Base-by-base conservation (phyloP, 2,113 vertebrate species). In the Panurus biarmicus region DNA sequence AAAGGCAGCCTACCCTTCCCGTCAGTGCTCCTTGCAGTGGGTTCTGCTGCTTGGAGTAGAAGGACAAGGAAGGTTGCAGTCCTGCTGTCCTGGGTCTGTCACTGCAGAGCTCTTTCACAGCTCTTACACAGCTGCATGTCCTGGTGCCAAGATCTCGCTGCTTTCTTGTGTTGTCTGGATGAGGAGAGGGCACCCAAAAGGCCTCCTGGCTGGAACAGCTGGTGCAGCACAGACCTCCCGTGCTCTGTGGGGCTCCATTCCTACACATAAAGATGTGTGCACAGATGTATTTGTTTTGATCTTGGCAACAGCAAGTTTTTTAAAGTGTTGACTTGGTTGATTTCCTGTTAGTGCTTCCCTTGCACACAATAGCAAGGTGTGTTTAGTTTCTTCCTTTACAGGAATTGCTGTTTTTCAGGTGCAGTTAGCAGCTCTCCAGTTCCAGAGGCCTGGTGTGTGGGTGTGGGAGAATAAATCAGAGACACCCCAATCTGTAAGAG, bases 391-490 rank as follows among this genome's bases (percentile, higher is more conserved):
- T 69, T 60, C 54, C 54, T 89, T 75, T 45, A 19, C 21, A 57
- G 53, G 35, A 79, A n/a, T 25, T 80, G 44, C 38, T 76, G 24
- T 51, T 87, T 94, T 72, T 85, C 58, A 44, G 80, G 33, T 69
- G 77, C 53, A 73, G 14, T 79, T 94, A 90, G 47, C 62, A 79
- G 14, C 47, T 85, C 33, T 69, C 51, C 64, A 31, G 1, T 78
- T 95, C 81, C 67, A 89, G 58, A 87, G 66, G 51, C 58, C 71
- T 83, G 47, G 7, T 6, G 3, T 62, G 78, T 88, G 87, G 82
- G 87, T 93, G 81, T 96, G 93, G 85, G 78, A 95, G 87, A 89
- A 75, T 53, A 90, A 94, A 93, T 93, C 74, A 93, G 82, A 95
- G 71, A 21, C 85, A 89, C n/a, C 40, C 45, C 5, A 0, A 21